Evolutionary conservation across 2,888 invertebrate genomes (phyloP), one percentile per base, ranked within the genome.

Genomic region (Hemicrepidius hirtus): DNA sequence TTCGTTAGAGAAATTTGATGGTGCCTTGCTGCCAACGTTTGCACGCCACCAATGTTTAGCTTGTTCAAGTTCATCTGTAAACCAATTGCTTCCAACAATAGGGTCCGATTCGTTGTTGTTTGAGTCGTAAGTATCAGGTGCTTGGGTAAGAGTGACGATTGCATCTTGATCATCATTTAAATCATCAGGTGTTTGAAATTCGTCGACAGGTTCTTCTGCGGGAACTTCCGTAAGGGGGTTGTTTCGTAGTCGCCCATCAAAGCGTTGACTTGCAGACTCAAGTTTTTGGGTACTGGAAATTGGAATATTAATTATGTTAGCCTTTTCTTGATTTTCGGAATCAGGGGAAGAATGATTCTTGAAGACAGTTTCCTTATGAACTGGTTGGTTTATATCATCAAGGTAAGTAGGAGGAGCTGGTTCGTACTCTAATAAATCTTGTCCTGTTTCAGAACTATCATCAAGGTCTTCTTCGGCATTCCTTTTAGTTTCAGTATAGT

Each of bases 181-280:
- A 32, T 5, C 32, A 32, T 32, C 32, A 5, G 1, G 32, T 9
- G 1, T 9, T 32, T 5, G 9, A 32, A 5, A 9, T 9, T 32
- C 9, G 1, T 32, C 32, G 9, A 9, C 5, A 32, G 32, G 32
- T 32, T n/a, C n/a, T n/a, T n/a, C n/a, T n/a, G n/a, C n/a, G n/a
- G n/a, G n/a, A n/a, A n/a, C n/a, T n/a, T n/a, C n/a, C n/a, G n/a
- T n/a, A n/a, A n/a, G n/a, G n/a, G n/a, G n/a, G 32, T 32, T 32
- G 9, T 5, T 32, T 32, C 4, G 5, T 32, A 5, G 4, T 32
- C 7, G 32, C 24, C 24, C n/a, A 20, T 12, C 55, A 1, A 37
- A 9, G 13, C 6, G 13, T n/a, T 60, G 60, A 60, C 24, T 40
- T 18, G 40, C 60, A 10, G 60, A 60, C 24, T 60, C 41, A 9